These are phyloP conservation scores for Prosapia bicincta DNA, from an alignment of 2,888 invertebrate species.

Conservation along the genomic window DNA sequence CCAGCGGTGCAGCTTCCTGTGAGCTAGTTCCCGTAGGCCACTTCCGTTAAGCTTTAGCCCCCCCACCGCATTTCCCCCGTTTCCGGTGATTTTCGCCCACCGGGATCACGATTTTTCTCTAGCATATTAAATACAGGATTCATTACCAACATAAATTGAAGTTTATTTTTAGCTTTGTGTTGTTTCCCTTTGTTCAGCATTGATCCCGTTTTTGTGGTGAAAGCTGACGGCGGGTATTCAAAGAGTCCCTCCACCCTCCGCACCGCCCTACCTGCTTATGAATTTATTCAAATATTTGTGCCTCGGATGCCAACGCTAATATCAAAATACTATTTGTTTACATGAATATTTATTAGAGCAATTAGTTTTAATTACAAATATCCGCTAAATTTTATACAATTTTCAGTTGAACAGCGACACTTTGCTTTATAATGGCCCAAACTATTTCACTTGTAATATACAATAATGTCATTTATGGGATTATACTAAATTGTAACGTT, in stretches of 20 bases:
- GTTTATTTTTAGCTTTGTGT: slow-evolving; percentile 2
- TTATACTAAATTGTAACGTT: too few relatives aligned
- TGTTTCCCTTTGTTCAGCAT: neutral
- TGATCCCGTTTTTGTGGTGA: neutral
- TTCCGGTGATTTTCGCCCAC: neutral
- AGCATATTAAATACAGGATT: neutral
- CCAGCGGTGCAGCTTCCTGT: neutral
- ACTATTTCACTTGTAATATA: too few relatives aligned
- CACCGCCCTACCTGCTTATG: too few relatives aligned
- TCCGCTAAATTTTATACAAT: too few relatives aligned
- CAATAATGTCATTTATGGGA: too few relatives aligned
- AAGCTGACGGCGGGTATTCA: neutral
- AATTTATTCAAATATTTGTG: neutral
- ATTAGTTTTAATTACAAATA: too few relatives aligned
- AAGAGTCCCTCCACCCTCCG: neutral
- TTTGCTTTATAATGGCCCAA: too few relatives aligned
- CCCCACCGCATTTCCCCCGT: neutral
- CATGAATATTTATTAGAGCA: neutral
- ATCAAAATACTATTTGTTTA: neutral
- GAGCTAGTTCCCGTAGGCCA: neutral
- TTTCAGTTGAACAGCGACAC: too few relatives aligned
- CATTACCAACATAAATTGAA: neutral
- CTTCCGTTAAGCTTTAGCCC: neutral
- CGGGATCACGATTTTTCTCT: neutral
- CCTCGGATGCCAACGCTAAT: neutral